These are phyloP conservation scores for Unio delphinus DNA, from an alignment of 2,888 invertebrate genomes.

Conservation along the genomic window DNA sequence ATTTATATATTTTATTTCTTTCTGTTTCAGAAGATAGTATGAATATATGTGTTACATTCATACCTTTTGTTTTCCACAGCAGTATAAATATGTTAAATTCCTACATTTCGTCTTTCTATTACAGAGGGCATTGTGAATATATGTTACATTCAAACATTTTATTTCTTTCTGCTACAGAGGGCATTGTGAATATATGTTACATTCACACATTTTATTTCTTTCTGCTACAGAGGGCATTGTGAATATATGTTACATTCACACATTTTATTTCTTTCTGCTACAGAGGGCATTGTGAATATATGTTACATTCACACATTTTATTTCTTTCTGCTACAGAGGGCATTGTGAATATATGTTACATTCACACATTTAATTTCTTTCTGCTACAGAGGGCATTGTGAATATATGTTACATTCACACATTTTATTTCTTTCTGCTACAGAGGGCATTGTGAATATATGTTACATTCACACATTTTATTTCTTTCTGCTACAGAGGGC, in stretches of 20 bases:
- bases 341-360: constrained; percentile 41
- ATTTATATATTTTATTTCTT: too few species aligned
- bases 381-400: too few species aligned
- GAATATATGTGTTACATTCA: background rate
- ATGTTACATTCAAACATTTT: background rate
- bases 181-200: constrained; percentile 34
- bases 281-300: too few species aligned
- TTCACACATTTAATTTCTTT: too few species aligned
- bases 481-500: constrained; percentile 33
- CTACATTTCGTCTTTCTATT: background rate
- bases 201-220: too few species aligned
- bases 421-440: background rate
- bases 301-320: background rate
- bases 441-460: background rate
- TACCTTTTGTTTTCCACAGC: background rate
- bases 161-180: constrained; percentile 26
- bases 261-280: too few species aligned
- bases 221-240: too few species aligned
- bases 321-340: constrained; percentile 28
- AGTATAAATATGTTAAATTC: background rate
- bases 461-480: background rate
- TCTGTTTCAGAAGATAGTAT: background rate
- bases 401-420: too few species aligned
- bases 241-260: too few species aligned
- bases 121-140: background rate